A percentile compares a stretch with the other conserved stretches of the same genome.
These are phyloP conservation scores for Sipha maydis DNA, from an alignment of 2,888 invertebrate genomes.

Conservation along the genomic window DNA sequence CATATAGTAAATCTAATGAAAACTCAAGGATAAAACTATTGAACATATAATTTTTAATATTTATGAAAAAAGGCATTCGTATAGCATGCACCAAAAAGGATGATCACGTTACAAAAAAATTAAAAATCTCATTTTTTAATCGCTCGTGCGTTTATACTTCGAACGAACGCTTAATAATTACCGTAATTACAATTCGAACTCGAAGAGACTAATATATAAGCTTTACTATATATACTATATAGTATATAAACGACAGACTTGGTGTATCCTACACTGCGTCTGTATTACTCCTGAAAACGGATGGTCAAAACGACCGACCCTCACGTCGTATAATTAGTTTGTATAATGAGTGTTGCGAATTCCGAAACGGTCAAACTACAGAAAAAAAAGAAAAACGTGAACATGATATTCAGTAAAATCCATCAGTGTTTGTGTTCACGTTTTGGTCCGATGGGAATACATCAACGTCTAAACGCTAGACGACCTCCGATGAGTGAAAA, in stretches of 20 bases:
- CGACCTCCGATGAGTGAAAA: not conserved
- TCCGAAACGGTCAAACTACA: not conserved
- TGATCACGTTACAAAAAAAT: not conserved
- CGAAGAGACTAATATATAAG: no score
- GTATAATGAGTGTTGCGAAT: not conserved
- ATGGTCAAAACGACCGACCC: not conserved
- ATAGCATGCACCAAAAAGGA: not conserved
- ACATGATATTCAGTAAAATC: not conserved
- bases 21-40: not conserved
- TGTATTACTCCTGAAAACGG: not conserved
- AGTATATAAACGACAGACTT: not conserved
- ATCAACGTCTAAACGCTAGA: no score
- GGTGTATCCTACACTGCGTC: not conserved
- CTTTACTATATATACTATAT: no score
- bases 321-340: no score
- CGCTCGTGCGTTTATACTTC: no score
- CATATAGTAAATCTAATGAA: not conserved
- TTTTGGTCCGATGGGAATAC: not conserved
- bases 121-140: not conserved
- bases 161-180: no score
- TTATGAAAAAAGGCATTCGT: not conserved
- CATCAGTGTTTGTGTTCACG: not conserved
- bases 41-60: not conserved
- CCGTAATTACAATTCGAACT: no score
- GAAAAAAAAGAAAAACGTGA: not conserved